Percentiles rank a stretch among this genome's conserved stretches.
Evolutionary conservation across 2,888 invertebrate genomes (phyloP).

Genomic region (Agriotes lineatus): DNA sequence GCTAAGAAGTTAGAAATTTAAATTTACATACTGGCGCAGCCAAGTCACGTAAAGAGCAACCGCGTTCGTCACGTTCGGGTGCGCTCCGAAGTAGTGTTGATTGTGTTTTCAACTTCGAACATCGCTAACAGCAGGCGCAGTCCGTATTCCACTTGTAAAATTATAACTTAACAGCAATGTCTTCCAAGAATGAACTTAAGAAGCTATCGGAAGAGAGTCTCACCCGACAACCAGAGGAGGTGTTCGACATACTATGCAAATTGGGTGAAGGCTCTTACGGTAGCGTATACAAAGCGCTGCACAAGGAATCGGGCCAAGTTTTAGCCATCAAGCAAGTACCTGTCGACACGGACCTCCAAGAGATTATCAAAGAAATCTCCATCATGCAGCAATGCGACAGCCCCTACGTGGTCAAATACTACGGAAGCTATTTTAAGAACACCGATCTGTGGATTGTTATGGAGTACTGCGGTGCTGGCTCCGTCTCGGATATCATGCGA

Average conservation of each 20-base stretch:
- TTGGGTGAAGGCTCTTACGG: conserved; percentile 98
- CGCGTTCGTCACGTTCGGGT: too few species aligned
- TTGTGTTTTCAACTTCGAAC: too few species aligned
- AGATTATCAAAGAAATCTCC: conserved; percentile 99
- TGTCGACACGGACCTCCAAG: conserved; percentile 98
- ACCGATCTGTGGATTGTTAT: conserved; percentile 99
- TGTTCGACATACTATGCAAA: conserved; percentile 99
- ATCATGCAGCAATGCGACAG: conserved; percentile 99
- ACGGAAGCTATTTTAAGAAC: conserved; percentile 99
- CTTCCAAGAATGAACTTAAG: conserved; percentile 79
- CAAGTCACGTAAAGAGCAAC: too few species aligned
- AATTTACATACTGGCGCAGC: too few species aligned
- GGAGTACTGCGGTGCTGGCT: conserved; percentile 99
- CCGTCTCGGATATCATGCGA: conserved; percentile 99
- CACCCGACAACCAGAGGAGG: conserved; percentile 98
- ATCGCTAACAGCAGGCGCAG: too few species aligned
- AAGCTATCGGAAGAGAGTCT: conserved; percentile 97
- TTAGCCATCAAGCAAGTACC: conserved; percentile 99
- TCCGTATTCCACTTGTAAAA: too few species aligned
- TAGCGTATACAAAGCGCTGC: conserved; percentile 97
- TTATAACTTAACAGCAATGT: too few species aligned
- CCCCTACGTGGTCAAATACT: conserved; percentile 99
- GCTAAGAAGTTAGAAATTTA: too few species aligned
- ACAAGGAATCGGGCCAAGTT: conserved; percentile 96
- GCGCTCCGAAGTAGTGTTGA: too few species aligned